Conservation (phyloP, 2,113 vertebrate species). For the Nibea albiflora region DNA sequence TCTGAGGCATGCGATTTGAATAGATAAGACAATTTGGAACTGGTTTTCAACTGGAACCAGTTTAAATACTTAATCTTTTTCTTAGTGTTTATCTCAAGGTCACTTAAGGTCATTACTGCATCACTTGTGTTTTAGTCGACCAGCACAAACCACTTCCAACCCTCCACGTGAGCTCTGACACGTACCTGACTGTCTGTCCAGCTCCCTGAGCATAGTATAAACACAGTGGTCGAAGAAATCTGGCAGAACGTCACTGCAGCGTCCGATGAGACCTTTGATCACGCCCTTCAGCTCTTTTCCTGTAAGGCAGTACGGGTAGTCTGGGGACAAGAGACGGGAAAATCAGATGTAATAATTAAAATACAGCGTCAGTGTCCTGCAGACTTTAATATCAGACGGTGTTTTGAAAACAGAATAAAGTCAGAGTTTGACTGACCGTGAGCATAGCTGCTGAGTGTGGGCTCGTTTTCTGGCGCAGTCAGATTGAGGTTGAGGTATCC, state of each 20-base stretch:
- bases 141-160: background rate
- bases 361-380: too few species aligned
- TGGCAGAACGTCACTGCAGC: slow-evolving; percentile 81
- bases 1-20: too few species aligned
- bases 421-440: slow-evolving; percentile 84
- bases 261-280: slow-evolving; percentile 87
- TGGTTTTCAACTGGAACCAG: too few species aligned
- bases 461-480: slow-evolving; percentile 86
- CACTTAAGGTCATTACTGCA: background rate
- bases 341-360: background rate
- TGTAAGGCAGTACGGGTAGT: slow-evolving; percentile 94
- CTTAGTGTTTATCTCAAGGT: too few species aligned
- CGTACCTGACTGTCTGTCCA: slow-evolving; percentile 89
- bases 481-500: slow-evolving; percentile 96
- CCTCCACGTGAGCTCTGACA: background rate
- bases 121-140: background rate
- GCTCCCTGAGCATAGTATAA: slow-evolving; percentile 92
- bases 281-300: slow-evolving; percentile 87
- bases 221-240: slow-evolving; percentile 95
- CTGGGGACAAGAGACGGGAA: slow-evolving; percentile 76
- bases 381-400: background rate
- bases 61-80: too few species aligned
- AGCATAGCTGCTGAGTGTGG: slow-evolving; percentile 90
- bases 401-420: background rate
- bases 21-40: too few species aligned